Evolutionary conservation across 1,140 invertebrate genomes (phyloP).

Genomic region (Phymorhynchus buccinoides): DNA sequence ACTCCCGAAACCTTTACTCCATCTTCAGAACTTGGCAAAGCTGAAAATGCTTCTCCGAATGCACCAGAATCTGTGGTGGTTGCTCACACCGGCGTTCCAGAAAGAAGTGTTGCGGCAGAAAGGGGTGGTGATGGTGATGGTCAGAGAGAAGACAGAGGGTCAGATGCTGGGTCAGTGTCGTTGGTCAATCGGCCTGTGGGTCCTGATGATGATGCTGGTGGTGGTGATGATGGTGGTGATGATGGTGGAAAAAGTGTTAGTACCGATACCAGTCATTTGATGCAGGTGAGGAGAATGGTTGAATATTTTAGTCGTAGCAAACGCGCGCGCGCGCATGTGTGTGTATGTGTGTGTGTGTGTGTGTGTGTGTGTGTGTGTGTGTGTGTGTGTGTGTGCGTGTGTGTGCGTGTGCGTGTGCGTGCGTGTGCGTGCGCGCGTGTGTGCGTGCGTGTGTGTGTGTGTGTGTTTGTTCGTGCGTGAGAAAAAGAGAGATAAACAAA

Average conservation of each 20-base stretch:
- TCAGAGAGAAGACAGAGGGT: no score
- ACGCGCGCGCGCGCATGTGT: no score
- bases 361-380: background rate
- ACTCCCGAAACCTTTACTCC: background rate
- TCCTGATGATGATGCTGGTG: no score
- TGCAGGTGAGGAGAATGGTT: slow-evolving; percentile 47
- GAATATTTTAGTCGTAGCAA: no score
- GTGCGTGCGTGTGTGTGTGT: no score
- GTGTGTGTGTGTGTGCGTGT: background rate
- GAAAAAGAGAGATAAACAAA: no score
- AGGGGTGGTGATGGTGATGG: background rate
- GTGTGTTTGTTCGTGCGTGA: no score
- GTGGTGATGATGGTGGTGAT: background rate
- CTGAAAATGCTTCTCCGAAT: background rate
- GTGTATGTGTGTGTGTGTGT: background rate
- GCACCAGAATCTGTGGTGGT: background rate
- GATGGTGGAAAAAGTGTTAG: background rate
- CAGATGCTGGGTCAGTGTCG: no score
- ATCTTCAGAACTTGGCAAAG: background rate
- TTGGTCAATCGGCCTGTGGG: no score
- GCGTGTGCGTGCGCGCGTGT: background rate
- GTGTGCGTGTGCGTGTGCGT: background rate
- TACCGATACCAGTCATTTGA: slow-evolving; percentile 35
- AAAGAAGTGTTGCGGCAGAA: background rate
- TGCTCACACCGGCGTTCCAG: no score